Base-by-base conservation (phyloP, 1,140 invertebrate genomes). In the Drosophila hydei region DNA sequence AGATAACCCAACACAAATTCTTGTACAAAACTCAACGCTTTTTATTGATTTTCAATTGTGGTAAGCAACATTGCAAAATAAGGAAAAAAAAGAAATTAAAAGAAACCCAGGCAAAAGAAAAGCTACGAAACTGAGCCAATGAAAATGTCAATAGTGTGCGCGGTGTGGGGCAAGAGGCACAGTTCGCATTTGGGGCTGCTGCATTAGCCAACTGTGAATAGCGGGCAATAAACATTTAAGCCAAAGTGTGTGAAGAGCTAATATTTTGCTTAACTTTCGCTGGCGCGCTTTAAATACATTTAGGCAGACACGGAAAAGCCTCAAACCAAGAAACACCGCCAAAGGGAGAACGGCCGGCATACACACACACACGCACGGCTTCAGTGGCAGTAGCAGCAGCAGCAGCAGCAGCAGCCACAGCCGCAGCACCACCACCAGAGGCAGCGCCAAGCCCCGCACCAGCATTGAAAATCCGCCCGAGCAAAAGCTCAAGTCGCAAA, bases 31-130 rank as follows among this genome's bases (percentile, higher is more conserved):
- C 38, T 18, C 4, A 47, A 60, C 45, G 43, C 61, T 38, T 88
- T 78, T 80, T 87, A 87, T 87, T 87, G 81, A 85, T 85, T 85
- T 85, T 87, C 75, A 78, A 78, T 75, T 87, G 78, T 83, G 83
- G 83, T 87, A 87, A 87, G 59, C 63, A 72, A 67, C 21, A 58
- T 72, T 72, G 69, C 69, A 54, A 67, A 73, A 58, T 33, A 50
- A 9, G 40, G 18, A 27, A 59, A 59, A 45, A 7, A 19, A 54
- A 47, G 47, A 59, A 19, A 30, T 8, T 25, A 50, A 72, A 27
- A 45, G 36, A 62, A 65, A 42, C 47, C 14, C n/a, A n/a, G 50
- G 54, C 19, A 11, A 55, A 42, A 6, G 19, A 55, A 40, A 42
- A 42, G 18, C 47, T 8, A 72, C 18, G 59, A 75, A 51, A 68